Evolutionary conservation across 1,140 invertebrate species (phyloP).

Genomic region (Ptiloglossa arizonensis): DNA sequence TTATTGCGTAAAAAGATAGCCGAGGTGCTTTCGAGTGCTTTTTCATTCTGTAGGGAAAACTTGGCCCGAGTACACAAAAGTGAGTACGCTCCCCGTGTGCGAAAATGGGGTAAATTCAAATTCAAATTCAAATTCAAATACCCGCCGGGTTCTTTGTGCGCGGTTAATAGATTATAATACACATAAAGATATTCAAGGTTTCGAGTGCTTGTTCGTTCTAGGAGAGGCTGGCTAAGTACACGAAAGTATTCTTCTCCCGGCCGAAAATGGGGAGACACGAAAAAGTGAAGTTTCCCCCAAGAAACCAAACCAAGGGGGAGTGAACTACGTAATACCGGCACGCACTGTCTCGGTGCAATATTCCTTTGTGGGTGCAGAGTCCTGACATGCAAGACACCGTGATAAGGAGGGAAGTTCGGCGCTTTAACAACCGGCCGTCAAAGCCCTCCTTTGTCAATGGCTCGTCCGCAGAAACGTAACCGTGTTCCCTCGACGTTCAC

Average conservation of each 20-base stretch:
- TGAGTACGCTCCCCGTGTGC: too few relatives aligned
- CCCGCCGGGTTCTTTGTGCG: too few relatives aligned
- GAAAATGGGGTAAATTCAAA: too few relatives aligned
- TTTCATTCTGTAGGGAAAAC: too few relatives aligned
- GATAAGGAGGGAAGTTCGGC: slow-evolving; percentile 40
- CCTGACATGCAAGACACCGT: slow-evolving; percentile 20
- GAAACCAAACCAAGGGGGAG: neutral
- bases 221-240: neutral
- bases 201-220: too few relatives aligned
- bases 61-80: too few relatives aligned
- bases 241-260: neutral
- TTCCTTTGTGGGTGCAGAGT: slow-evolving; percentile 5
- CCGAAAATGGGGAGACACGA: too few relatives aligned
- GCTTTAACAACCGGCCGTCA: slow-evolving; percentile 33
- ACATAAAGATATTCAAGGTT: too few relatives aligned
- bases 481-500: slow-evolving; percentile 24
- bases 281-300: neutral
- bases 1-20: too few relatives aligned
- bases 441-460: slow-evolving; percentile 46
- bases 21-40: too few relatives aligned
- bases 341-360: neutral
- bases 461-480: slow-evolving; percentile 24
- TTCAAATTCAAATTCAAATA: too few relatives aligned
- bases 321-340: neutral
- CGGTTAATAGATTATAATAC: too few relatives aligned